A percentile compares a stretch with the other conserved stretches of the same genome.
Evolutionary conservation across 2,888 invertebrate species (phyloP).

Genomic region (Epinotia nisella): DNA sequence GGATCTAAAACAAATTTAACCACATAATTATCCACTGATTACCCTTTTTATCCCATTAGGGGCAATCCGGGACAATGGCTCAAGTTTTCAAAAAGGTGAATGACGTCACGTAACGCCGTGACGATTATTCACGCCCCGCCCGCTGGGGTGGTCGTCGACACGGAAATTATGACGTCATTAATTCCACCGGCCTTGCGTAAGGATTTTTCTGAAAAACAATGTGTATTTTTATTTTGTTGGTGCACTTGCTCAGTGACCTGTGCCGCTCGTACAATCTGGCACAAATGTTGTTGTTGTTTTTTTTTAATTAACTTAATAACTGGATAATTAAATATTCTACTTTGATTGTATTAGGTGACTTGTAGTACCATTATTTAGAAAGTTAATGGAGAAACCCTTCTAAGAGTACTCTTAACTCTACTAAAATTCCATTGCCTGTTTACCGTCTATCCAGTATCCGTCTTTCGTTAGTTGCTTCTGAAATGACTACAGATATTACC

Average conservation of each 20-base stretch:
- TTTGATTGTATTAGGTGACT: no score
- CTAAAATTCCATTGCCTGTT: no score
- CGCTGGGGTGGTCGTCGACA: constrained; percentile 65
- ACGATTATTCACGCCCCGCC: constrained; percentile 65
- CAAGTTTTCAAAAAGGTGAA: constrained; percentile 50
- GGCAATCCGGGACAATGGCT: constrained; percentile 45
- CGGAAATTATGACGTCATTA: constrained; percentile 80
- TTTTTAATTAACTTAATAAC: not conserved
- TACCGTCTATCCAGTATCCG: no score
- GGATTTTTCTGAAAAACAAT: constrained; percentile 39
- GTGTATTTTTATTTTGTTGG: constrained; percentile 27
- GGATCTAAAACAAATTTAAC: constrained; percentile 34
- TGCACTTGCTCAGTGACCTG: constrained; percentile 28
- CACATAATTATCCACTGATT: constrained; percentile 33
- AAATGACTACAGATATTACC: no score
- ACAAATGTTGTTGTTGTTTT: not conserved
- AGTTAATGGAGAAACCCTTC: no score
- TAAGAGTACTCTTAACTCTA: no score
- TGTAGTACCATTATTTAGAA: no score
- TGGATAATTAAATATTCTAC: not conserved
- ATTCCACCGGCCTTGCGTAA: constrained; percentile 57
- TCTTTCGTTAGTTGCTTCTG: no score
- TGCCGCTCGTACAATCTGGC: constrained; percentile 8
- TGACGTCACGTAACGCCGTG: constrained; percentile 54
- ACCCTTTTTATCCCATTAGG: constrained; percentile 35